Conservation (phyloP, 2,888 invertebrate genomes). For the Thereva unica region DNA sequence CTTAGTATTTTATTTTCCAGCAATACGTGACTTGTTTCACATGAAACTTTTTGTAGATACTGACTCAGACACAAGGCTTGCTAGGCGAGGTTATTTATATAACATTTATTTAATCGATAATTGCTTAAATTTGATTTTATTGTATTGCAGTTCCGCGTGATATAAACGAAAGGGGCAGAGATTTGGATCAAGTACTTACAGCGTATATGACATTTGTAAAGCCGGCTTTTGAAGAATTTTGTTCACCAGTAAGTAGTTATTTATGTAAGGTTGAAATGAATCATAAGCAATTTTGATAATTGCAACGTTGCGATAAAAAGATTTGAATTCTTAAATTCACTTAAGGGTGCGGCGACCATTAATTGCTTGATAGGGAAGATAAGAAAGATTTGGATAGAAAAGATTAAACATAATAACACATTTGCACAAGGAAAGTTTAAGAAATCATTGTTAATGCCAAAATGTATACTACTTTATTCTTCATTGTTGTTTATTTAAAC, state of each 20-base stretch:
- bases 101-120: slow-evolving; percentile 21
- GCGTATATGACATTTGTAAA: slow-evolving; percentile 99
- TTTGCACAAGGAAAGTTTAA: no score
- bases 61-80: slow-evolving; percentile 95
- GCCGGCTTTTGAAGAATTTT: slow-evolving; percentile 99
- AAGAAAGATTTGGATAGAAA: no score
- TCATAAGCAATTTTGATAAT: no score
- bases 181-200: slow-evolving; percentile 90
- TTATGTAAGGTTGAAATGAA: not conserved
- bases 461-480: no score
- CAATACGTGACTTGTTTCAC: slow-evolving; percentile 92
- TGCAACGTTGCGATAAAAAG: no score
- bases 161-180: slow-evolving; percentile 91
- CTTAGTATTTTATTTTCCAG: slow-evolving; percentile 95
- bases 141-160: slow-evolving; percentile 84
- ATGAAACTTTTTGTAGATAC: slow-evolving; percentile 99
- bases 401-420: no score
- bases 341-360: no score
- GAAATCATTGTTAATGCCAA: no score
- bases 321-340: no score
- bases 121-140: slow-evolving; percentile 41
- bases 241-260: slow-evolving; percentile 79
- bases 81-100: slow-evolving; percentile 78
- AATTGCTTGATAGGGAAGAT: no score
- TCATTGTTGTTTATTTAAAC: no score